phyloP scores from a whole-genome alignment of 2,113 vertebrate genomes.

The Salvator merianae region DNA sequence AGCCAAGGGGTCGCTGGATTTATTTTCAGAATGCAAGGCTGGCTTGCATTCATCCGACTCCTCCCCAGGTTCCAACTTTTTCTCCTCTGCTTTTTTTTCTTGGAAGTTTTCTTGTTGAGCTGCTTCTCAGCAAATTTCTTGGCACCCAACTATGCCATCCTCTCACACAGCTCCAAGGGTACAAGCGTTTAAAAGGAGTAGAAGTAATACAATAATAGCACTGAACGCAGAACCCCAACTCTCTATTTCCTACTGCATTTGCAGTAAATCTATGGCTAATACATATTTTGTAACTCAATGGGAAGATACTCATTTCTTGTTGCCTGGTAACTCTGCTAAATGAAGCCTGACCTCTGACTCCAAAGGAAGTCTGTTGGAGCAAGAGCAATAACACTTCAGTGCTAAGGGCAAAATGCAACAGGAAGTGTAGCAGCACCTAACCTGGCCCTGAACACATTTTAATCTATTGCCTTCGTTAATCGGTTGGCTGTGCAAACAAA shows the following conservation, averaged over 20 bases:
- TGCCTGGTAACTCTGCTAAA: conserved; percentile 38
- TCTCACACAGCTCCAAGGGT: too few relatives aligned
- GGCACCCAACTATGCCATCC: too few relatives aligned
- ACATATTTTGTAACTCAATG: neutral
- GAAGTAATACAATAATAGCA: neutral
- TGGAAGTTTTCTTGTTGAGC: too few relatives aligned
- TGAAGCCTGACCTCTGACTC: conserved; percentile 39
- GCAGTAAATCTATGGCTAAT: neutral
- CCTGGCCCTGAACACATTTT: conserved; percentile 23
- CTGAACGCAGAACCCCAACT: neutral
- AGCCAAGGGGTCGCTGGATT: too few relatives aligned
- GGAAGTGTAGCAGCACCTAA: neutral
- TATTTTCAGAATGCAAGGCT: too few relatives aligned
- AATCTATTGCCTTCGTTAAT: conserved; percentile 15
- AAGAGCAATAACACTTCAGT: conserved; percentile 15
- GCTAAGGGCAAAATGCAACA: conserved; percentile 16
- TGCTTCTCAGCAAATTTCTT: too few relatives aligned
- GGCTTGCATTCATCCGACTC: too few relatives aligned
- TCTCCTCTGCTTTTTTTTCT: too few relatives aligned
- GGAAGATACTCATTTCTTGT: conserved; percentile 11
- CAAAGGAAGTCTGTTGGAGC: conserved; percentile 15
- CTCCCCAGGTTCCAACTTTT: too few relatives aligned
- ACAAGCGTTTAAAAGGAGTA: neutral
- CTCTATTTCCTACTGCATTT: too few relatives aligned
- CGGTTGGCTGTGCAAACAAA: neutral